Conservation (phyloP, 92 coral and sea anemone genomes). For the Palythoa caribaeorum region DNA sequence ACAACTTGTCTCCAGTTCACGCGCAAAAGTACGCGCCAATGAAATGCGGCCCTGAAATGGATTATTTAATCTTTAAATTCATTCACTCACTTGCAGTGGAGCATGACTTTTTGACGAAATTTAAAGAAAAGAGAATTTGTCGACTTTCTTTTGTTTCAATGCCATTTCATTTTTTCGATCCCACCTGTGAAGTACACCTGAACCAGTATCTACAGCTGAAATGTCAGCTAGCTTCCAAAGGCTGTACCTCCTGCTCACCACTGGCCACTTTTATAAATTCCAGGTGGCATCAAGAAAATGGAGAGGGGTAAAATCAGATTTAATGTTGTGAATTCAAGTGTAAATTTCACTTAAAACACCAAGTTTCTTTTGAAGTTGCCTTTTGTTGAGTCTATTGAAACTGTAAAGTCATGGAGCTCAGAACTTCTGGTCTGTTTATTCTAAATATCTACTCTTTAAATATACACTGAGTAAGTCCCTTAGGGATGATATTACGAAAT, state of each 20-base stretch:
- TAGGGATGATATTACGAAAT: no score
- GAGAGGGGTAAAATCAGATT: background rate
- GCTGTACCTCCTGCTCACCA: background rate
- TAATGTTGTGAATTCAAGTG: background rate
- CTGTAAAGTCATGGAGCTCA: no score
- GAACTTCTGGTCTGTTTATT: no score
- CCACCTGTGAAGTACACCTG: slow-evolving; percentile 5
- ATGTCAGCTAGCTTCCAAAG: slow-evolving; percentile 6
- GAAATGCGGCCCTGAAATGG: slow-evolving; percentile 7
- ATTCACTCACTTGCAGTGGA: slow-evolving; percentile 13
- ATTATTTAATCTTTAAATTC: background rate
- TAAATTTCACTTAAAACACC: slow-evolving; percentile 5
- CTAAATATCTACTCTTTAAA: no score
- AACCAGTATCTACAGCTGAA: slow-evolving; percentile 5
- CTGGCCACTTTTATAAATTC: slow-evolving; percentile 3
- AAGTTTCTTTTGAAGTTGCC: slow-evolving; percentile 1
- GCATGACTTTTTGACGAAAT: slow-evolving; percentile 11
- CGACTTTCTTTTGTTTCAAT: slow-evolving; percentile 18
- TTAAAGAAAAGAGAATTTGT: slow-evolving; percentile 22
- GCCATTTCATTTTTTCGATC: slow-evolving; percentile 21
- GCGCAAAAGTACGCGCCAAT: background rate
- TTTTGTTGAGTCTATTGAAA: slow-evolving; percentile 24
- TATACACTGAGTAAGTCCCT: no score
- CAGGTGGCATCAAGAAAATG: background rate
- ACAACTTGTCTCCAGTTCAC: no score